Conservation (phyloP, 2,888 invertebrate species). For the Gonocerus acuteangulatus region DNA sequence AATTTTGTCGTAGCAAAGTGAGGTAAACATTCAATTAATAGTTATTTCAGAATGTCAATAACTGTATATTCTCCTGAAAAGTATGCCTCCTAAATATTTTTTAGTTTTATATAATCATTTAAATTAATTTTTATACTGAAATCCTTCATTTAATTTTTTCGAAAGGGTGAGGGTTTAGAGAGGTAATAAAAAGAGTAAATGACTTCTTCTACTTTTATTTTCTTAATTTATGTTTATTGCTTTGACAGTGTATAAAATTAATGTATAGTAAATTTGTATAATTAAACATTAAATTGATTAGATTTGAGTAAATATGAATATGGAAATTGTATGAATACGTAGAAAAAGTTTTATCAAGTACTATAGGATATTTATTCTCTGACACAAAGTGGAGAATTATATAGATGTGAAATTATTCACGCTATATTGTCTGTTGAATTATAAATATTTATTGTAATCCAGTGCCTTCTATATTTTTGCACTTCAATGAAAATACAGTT, state of each 20-base stretch:
- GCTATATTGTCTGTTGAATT: background rate
- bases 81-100: background rate
- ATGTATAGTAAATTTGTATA: background rate
- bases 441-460: too few species aligned
- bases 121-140: too few species aligned
- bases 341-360: background rate
- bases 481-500: too few species aligned
- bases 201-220: background rate
- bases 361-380: background rate
- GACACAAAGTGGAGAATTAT: background rate
- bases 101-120: too few species aligned
- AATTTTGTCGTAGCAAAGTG: conserved; percentile 7
- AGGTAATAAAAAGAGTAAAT: background rate
- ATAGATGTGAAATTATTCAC: background rate
- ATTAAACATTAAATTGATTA: background rate
- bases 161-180: background rate
- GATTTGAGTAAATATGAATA: background rate
- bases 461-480: too few species aligned
- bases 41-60: background rate
- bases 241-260: conserved; percentile 16
- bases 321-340: background rate
- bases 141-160: too few species aligned
- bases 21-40: conserved; percentile 7
- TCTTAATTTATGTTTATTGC: conserved; percentile 18
- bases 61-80: too few species aligned